Percentiles rank a stretch among this genome's conserved stretches.
These are phyloP conservation scores for Cryptus armator DNA, from an alignment of 2,888 invertebrate species.

Conservation along the genomic window DNA sequence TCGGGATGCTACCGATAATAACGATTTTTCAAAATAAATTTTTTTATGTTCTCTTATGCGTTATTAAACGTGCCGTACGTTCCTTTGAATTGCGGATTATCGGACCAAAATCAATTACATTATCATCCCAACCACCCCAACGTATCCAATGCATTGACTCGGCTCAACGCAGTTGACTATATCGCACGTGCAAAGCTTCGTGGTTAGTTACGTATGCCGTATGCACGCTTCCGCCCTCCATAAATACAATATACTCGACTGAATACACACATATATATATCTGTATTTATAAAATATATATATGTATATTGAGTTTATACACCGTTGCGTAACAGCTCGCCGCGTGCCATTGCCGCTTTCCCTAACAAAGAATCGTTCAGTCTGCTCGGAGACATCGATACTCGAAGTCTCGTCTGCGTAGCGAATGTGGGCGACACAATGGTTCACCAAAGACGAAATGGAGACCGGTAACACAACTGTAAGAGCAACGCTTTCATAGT, in stretches of 20 bases:
- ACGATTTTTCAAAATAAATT: background rate
- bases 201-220: constrained; percentile 41
- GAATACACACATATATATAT: background rate
- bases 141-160: background rate
- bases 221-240: constrained; percentile 42
- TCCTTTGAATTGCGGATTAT: background rate
- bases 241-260: constrained; percentile 16
- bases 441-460: constrained; percentile 30
- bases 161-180: constrained; percentile 15
- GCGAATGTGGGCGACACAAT: constrained; percentile 35
- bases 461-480: constrained; percentile 18
- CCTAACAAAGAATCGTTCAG: constrained; percentile 62
- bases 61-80: background rate
- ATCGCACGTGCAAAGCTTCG: constrained; percentile 33
- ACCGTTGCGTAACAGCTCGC: constrained; percentile 48
- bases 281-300: background rate
- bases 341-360: constrained; percentile 30
- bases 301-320: background rate
- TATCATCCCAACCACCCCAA: background rate
- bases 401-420: constrained; percentile 22
- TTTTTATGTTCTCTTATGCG: background rate
- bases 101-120: background rate
- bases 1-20: no score
- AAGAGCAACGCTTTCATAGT: constrained; percentile 27
- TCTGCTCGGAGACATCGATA: constrained; percentile 56